Percentiles rank a stretch among this genome's conserved stretches.
phyloP scores from a whole-genome alignment of 1,140 invertebrate species.

The Anoplolepis gracilipes region DNA sequence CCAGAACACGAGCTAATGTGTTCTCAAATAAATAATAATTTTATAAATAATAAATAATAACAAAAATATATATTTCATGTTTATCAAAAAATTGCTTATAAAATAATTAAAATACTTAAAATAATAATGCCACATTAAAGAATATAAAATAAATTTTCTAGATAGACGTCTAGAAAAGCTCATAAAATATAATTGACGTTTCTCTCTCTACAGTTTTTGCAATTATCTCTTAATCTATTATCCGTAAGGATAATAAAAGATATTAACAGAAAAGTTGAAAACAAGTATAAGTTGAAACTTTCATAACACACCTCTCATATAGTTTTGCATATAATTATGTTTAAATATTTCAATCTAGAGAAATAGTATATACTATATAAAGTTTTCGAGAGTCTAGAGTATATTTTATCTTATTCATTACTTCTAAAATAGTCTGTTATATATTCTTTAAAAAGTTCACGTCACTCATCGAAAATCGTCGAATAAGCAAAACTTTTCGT shows the following conservation, averaged over 20 bases:
- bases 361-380: conserved; percentile 25
- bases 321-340: not conserved
- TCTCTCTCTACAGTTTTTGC: not conserved
- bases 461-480: not conserved
- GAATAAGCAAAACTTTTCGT: conserved; percentile 32
- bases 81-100: no score
- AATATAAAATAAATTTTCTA: not conserved
- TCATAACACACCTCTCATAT: not conserved
- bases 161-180: not conserved
- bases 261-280: conserved; percentile 29
- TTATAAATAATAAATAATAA: no score
- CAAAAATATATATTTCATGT: no score
- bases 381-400: no score
- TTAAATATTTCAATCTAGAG: conserved; percentile 8
- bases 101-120: conserved; percentile 39
- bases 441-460: conserved; percentile 10
- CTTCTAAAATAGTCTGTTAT: not conserved
- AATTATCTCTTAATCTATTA: conserved; percentile 15
- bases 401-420: not conserved
- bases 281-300: conserved; percentile 21
- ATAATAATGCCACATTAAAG: conserved; percentile 23
- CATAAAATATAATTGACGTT: conserved; percentile 6
- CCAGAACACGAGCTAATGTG: no score
- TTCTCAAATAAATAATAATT: no score
- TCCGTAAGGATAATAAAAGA: conserved; percentile 5